Conservation (phyloP, 2,113 vertebrate genomes). For the Antechinus stuartii region DNA sequence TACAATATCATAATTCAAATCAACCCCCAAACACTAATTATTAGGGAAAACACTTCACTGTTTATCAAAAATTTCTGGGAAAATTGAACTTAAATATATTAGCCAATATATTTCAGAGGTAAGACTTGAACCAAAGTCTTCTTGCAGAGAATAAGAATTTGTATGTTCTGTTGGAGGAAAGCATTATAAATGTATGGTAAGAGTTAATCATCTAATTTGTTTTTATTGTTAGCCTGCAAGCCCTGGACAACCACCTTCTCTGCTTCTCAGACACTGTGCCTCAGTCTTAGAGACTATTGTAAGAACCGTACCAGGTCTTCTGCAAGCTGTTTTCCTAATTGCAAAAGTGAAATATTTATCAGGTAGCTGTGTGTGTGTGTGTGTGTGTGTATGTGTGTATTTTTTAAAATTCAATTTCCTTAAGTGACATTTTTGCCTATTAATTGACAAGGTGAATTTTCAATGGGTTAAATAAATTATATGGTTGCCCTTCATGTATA, state of each 20-base stretch:
- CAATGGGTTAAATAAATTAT: neutral
- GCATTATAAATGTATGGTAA: neutral
- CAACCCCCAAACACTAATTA: neutral
- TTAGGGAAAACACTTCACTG: neutral
- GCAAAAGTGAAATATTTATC: constrained; percentile 95
- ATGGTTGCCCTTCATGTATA: neutral
- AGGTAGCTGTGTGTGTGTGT: constrained; percentile 82
- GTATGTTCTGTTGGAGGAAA: neutral
- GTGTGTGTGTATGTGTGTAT: neutral
- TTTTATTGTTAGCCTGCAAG: constrained; percentile 86
- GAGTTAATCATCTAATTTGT: constrained; percentile 24
- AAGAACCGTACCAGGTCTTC: constrained; percentile 93
- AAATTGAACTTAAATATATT: neutral
- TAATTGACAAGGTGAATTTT: constrained; percentile 19
- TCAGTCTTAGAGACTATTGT: constrained; percentile 93
- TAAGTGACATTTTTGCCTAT: constrained; percentile 3
- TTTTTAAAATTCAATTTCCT: constrained; percentile 17
- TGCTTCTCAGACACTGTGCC: constrained; percentile 91
- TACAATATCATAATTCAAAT: neutral
- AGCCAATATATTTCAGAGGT: neutral
- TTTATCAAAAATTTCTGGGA: neutral
- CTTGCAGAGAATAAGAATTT: constrained; percentile 11
- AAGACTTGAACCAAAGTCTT: neutral
- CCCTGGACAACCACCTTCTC: constrained; percentile 88
- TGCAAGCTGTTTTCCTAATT: constrained; percentile 91